These are phyloP conservation scores for Probosciger aterrimus DNA, from an alignment of 2,113 vertebrate species.

Conservation along the genomic window DNA sequence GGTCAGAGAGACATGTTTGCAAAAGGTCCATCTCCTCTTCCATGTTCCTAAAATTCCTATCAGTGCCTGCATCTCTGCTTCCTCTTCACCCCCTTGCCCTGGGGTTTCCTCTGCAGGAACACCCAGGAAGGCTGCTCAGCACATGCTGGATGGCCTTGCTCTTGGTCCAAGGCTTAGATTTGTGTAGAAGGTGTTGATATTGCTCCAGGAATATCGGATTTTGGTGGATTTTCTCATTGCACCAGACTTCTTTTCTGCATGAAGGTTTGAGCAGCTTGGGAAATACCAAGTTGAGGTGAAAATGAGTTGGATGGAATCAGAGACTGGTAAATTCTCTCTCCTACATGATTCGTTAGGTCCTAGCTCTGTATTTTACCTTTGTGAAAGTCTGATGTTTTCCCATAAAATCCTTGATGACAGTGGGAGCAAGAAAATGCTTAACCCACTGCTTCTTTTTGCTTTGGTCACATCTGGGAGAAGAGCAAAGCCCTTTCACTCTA, in stretches of 20 bases:
- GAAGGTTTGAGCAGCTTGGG: neutral
- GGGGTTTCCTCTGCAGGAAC: neutral
- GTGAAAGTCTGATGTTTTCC: neutral
- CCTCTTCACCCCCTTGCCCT: neutral
- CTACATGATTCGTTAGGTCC: rapidly evolving
- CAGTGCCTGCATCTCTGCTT: neutral
- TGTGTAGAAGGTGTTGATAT: neutral
- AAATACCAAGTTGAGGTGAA: neutral
- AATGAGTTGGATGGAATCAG: neutral
- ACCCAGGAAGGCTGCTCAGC: neutral
- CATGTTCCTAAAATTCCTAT: neutral
- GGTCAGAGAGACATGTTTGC: rapidly evolving
- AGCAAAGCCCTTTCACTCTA: neutral
- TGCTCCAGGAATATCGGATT: neutral
- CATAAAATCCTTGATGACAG: neutral
- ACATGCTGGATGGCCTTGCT: neutral
- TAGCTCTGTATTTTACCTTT: neutral
- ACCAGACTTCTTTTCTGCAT: neutral
- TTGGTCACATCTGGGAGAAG: neutral
- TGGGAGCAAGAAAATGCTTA: neutral
- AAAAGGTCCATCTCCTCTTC: neutral
- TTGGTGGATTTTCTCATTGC: neutral
- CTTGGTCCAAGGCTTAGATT: neutral
- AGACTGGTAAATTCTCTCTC: neutral
- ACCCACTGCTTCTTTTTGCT: neutral